phyloP scores from a whole-genome alignment of 2,888 invertebrate genomes.

The Germaria angustata region DNA sequence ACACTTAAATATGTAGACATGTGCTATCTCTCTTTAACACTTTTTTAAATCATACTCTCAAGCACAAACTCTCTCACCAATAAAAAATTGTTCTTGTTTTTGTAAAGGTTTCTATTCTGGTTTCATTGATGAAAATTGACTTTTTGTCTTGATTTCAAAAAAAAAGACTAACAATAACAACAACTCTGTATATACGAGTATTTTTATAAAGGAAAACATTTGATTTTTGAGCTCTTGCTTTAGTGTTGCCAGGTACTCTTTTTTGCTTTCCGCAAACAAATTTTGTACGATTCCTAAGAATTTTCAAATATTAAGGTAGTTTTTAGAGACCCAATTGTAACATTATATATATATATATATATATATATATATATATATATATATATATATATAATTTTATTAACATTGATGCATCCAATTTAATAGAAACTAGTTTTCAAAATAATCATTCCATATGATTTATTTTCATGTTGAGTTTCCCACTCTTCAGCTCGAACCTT shows the following conservation, averaged over 20 bases:
- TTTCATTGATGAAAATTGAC: slow-evolving; percentile 78
- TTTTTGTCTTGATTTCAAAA: slow-evolving; percentile 70
- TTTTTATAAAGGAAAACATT: slow-evolving; percentile 1
- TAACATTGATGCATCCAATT: no score
- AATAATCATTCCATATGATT: no score
- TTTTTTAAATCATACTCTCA: background rate
- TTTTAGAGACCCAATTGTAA: no score
- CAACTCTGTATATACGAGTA: slow-evolving; percentile 59
- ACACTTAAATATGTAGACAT: background rate
- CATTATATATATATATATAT: no score
- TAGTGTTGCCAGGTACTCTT: background rate
- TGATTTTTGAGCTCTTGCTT: slow-evolving; percentile 50
- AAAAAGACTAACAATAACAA: slow-evolving; percentile 14
- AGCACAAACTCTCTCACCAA: slow-evolving; percentile 35
- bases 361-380: no score
- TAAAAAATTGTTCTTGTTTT: slow-evolving; percentile 9
- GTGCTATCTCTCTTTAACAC: slow-evolving; percentile 20
- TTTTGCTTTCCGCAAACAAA: no score
- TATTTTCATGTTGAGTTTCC: no score
- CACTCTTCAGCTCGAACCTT: no score
- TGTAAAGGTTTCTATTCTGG: slow-evolving; percentile 36
- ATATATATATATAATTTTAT: no score
- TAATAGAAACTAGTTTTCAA: no score
- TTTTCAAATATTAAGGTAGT: no score
- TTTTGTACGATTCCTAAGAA: no score